These are phyloP conservation scores for Lacerta viridis DNA, from an alignment of 2,797 vertebrate species.

Conservation along the genomic window DNA sequence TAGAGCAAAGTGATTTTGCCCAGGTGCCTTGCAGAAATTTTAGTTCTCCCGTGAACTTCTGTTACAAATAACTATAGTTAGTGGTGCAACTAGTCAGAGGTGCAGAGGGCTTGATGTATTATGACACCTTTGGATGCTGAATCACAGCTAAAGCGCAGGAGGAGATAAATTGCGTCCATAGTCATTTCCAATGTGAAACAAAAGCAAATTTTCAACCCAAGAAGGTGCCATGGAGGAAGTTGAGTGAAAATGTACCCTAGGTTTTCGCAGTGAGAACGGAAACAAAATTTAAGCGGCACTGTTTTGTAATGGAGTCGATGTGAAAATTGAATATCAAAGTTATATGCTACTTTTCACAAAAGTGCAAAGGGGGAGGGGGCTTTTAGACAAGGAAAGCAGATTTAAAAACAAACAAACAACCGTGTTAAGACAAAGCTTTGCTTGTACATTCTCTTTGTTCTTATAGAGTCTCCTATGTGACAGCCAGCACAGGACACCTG, in stretches of 20 bases:
- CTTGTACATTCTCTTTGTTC: not conserved
- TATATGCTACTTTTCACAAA: not conserved
- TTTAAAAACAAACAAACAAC: not conserved
- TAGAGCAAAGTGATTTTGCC: not conserved
- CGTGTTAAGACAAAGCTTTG: not conserved
- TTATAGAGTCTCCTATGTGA: not conserved
- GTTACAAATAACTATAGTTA: not conserved
- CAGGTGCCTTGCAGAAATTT: not conserved
- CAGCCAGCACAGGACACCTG: not conserved
- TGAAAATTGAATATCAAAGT: slow-evolving; percentile 1
- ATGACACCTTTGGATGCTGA: not conserved
- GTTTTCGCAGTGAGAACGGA: not conserved
- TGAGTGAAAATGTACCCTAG: not conserved
- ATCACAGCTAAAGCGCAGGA: rapidly evolving
- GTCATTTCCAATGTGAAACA: rapidly evolving
- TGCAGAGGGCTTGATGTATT: not conserved
- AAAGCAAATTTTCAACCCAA: not conserved
- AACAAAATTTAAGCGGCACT: not conserved
- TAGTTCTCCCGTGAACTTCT: not conserved
- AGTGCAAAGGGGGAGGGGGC: not conserved
- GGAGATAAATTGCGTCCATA: rapidly evolving
- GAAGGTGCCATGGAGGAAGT: rapidly evolving
- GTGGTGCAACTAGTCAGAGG: not conserved
- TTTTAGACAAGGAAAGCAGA: not conserved
- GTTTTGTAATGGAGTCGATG: not conserved